These are phyloP conservation scores for Ibycter americanus DNA, from an alignment of 2,797 vertebrate species.

Conservation along the genomic window DNA sequence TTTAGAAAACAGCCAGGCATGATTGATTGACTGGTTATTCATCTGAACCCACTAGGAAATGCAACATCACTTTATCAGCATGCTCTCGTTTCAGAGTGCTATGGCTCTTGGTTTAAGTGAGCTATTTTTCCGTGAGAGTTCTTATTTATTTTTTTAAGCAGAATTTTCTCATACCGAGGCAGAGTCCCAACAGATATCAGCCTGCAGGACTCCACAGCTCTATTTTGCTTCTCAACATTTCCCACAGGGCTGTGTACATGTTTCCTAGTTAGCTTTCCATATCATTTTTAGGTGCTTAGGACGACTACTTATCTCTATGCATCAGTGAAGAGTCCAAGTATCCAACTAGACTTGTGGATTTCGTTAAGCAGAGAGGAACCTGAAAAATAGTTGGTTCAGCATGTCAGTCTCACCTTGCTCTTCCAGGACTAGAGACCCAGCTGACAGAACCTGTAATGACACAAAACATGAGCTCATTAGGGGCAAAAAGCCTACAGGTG, in stretches of 20 bases:
- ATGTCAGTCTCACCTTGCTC: not conserved
- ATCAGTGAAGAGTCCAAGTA: not conserved
- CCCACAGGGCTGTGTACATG: not conserved
- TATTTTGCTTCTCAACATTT: not conserved
- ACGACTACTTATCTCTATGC: not conserved
- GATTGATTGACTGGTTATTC: conserved; percentile 46
- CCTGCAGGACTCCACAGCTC: not conserved
- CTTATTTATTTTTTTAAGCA: not conserved
- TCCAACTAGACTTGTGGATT: not conserved
- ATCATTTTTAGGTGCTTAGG: not conserved
- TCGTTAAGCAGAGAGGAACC: not conserved
- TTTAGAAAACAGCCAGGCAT: conserved; percentile 14
- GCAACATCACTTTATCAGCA: conserved; percentile 8
- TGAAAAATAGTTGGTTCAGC: not conserved
- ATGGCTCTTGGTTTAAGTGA: conserved; percentile 12
- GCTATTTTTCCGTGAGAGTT: not conserved
- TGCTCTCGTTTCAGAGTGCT: conserved; percentile 6
- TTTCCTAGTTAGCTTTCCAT: not conserved
- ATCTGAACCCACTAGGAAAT: conserved; percentile 36
- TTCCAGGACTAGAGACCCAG: not conserved
- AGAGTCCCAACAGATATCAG: not conserved
- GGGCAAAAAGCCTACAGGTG: not conserved
- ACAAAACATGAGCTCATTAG: not conserved
- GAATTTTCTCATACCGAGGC: not conserved
- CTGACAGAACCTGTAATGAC: not conserved